phyloP scores from a whole-genome alignment of 2,113 vertebrate species.

The Podarcis raffonei region DNA sequence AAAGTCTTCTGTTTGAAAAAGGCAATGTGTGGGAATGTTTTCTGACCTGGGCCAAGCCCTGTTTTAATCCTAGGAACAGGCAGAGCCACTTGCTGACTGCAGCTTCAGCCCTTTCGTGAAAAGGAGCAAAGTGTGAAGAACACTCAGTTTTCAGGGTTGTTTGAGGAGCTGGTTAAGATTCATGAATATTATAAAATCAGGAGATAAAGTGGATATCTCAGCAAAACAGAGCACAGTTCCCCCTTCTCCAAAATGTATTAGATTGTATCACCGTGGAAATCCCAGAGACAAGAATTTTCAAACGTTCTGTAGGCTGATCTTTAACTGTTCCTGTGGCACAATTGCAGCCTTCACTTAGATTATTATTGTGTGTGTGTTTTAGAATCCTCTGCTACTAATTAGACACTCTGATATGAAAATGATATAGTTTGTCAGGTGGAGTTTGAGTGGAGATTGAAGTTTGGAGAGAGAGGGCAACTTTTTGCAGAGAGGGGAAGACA shows the following conservation, averaged over 20 bases:
- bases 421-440: slow-evolving; percentile 50
- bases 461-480: neutral
- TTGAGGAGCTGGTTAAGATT: slow-evolving; percentile 47
- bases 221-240: slow-evolving; percentile 51
- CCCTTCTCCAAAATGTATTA: slow-evolving; percentile 34
- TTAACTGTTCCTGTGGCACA: slow-evolving; percentile 59
- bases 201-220: slow-evolving; percentile 63
- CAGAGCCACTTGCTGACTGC: neutral
- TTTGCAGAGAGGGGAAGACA: neutral
- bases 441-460: slow-evolving; percentile 28
- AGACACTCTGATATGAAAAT: slow-evolving; percentile 43
- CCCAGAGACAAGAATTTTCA: slow-evolving; percentile 60
- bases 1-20: neutral
- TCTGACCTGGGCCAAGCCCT: neutral
- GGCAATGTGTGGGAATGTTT: neutral
- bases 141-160: slow-evolving; percentile 11
- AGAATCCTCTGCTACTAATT: slow-evolving; percentile 44
- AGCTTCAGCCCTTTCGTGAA: neutral
- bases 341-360: slow-evolving; percentile 39
- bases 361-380: neutral
- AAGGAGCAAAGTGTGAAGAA: slow-evolving; percentile 1
- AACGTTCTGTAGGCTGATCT: slow-evolving; percentile 63
- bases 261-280: slow-evolving; percentile 73
- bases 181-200: slow-evolving; percentile 68
- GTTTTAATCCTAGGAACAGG: neutral